phyloP scores from a whole-genome alignment of 2,888 invertebrate species.

The Cyrtodaria siliqua region DNA sequence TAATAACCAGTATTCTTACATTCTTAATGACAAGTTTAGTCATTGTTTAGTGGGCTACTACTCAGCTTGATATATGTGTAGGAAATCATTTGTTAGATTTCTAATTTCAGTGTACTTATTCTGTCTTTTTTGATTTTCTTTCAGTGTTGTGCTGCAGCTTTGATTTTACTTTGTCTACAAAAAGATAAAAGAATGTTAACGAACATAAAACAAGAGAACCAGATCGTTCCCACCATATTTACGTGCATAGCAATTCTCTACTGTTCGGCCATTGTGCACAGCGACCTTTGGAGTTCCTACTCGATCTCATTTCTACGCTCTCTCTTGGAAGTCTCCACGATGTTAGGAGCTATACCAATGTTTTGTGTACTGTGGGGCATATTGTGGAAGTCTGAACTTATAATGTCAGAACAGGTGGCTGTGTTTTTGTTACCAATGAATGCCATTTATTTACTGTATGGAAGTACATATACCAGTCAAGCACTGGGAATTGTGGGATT shows the following conservation, averaged over 20 bases:
- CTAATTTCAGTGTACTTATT: too few species aligned
- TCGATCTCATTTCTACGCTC: slow-evolving; percentile 67
- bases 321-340: slow-evolving; percentile 70
- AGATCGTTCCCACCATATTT: slow-evolving; percentile 75
- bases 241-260: slow-evolving; percentile 68
- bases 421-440: slow-evolving; percentile 78
- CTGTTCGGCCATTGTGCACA: slow-evolving; percentile 66
- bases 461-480: slow-evolving; percentile 75
- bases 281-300: slow-evolving; percentile 67
- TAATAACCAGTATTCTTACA: too few species aligned
- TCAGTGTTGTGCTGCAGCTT: slow-evolving; percentile 76
- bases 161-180: slow-evolving; percentile 78
- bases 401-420: slow-evolving; percentile 74
- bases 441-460: slow-evolving; percentile 70
- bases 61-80: too few species aligned
- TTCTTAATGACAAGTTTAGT: too few species aligned
- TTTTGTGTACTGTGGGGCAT: slow-evolving; percentile 75
- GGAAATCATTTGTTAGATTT: too few species aligned
- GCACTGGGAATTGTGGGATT: slow-evolving; percentile 68
- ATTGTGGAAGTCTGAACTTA: slow-evolving; percentile 71
- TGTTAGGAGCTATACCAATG: slow-evolving; percentile 68
- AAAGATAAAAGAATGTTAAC: slow-evolving; percentile 72
- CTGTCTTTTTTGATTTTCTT: too few species aligned
- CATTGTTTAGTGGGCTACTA: too few species aligned
- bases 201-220: slow-evolving; percentile 72